phyloP scores from a whole-genome alignment of 1,140 invertebrate genomes.

The Sycophila sp. region DNA sequence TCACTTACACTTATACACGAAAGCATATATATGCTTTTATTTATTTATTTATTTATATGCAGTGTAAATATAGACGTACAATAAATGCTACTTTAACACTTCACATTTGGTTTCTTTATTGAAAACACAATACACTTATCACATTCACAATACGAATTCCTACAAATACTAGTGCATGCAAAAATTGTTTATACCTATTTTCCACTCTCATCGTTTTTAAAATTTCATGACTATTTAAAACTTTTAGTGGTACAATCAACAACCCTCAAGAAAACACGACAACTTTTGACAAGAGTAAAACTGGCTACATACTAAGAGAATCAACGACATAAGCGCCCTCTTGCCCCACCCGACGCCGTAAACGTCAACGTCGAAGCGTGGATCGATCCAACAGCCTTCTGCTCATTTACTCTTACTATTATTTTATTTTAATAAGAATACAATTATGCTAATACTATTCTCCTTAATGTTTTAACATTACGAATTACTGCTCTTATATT shows the following conservation, averaged over 20 bases:
- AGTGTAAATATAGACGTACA: too few relatives aligned
- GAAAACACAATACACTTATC: too few relatives aligned
- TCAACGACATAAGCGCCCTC: conserved; percentile 58
- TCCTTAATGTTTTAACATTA: too few relatives aligned
- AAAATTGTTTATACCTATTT: neutral
- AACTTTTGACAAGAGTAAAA: conserved; percentile 57
- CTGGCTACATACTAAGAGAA: conserved; percentile 56
- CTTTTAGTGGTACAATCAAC: conserved; percentile 1
- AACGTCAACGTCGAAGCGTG: conserved; percentile 47
- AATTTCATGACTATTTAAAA: neutral
- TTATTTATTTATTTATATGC: neutral
- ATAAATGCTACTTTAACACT: too few relatives aligned
- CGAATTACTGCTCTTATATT: too few relatives aligned
- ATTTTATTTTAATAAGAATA: too few relatives aligned
- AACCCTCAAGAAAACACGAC: conserved; percentile 30
- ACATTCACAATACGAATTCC: neutral
- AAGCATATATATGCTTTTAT: neutral
- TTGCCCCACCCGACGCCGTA: conserved; percentile 61
- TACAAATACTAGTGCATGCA: neutral
- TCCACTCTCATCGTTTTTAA: neutral
- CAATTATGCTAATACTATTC: too few relatives aligned
- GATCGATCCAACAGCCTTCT: conserved; percentile 49
- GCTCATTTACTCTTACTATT: neutral
- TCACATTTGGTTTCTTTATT: too few relatives aligned
- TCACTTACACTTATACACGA: neutral